A percentile compares a stretch with the other conserved stretches of the same genome.
Evolutionary conservation across 53 echinoderm and acorn worm genomes (phyloP).

Genomic region (Henricia sp.): DNA sequence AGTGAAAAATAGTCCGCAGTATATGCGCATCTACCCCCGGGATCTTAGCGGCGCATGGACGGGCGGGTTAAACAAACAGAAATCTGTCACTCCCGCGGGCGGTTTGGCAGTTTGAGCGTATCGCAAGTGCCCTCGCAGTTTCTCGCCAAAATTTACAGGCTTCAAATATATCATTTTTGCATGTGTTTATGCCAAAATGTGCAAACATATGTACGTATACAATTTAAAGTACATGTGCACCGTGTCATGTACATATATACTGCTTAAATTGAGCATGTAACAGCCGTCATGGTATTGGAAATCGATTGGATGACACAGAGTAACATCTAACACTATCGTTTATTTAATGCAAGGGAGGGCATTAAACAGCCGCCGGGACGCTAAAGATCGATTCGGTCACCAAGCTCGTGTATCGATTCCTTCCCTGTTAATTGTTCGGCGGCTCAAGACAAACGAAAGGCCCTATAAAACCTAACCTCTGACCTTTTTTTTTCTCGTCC

Average conservation of each 20-base stretch:
- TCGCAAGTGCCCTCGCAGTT: not conserved
- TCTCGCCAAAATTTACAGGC: slow-evolving; percentile 7
- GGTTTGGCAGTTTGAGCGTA: not conserved
- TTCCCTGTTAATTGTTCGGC: slow-evolving; percentile 8
- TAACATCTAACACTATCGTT: too few relatives aligned
- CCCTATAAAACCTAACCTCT: not conserved
- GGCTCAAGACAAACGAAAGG: not conserved
- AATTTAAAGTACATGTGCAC: not conserved
- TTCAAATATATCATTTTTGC: too few relatives aligned
- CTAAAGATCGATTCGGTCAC: slow-evolving; percentile 11
- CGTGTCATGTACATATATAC: not conserved
- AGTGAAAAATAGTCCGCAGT: too few relatives aligned
- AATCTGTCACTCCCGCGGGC: not conserved
- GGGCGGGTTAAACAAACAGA: slow-evolving; percentile 34
- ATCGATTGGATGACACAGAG: too few relatives aligned
- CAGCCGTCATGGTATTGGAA: too few relatives aligned
- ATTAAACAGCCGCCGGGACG: not conserved
- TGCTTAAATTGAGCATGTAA: not conserved
- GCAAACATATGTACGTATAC: too few relatives aligned
- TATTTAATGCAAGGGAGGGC: too few relatives aligned
- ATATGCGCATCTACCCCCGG: too few relatives aligned
- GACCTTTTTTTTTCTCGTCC: not conserved
- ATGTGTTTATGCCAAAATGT: too few relatives aligned
- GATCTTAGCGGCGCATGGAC: too few relatives aligned
- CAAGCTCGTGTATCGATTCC: slow-evolving; percentile 6